These are phyloP conservation scores for Hemibagrus wyckioides DNA, from an alignment of 2,113 vertebrate species.

Conservation along the genomic window DNA sequence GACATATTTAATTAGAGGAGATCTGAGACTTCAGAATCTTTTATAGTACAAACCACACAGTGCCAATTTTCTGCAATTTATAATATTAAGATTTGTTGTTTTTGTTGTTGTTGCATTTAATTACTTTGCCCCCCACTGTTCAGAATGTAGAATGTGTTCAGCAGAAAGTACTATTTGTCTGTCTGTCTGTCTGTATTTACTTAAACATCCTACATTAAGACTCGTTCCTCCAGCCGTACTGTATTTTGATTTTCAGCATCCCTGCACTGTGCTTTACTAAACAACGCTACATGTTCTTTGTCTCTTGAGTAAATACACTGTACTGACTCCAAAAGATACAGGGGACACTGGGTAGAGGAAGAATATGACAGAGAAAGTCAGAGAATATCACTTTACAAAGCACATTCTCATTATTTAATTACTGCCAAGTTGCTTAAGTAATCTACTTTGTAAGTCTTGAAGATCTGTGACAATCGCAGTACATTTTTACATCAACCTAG, in stretches of 20 bases:
- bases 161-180: neutral
- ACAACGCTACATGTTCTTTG: too few species aligned
- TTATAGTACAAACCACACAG: neutral
- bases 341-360: neutral
- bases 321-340: slow-evolving; percentile 15
- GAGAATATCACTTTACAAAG: neutral
- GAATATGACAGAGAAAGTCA: neutral
- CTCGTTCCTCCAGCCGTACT: neutral
- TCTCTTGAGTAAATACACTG: too few species aligned
- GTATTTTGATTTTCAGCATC: too few species aligned
- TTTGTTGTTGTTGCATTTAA: neutral
- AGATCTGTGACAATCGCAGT: neutral
- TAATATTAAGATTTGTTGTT: neutral
- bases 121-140: neutral
- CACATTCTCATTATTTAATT: neutral
- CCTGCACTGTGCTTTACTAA: too few species aligned
- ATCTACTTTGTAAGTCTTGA: neutral
- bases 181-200: neutral
- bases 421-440: neutral
- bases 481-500: neutral
- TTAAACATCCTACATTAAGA: neutral
- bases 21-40: neutral
- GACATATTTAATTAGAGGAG: neutral
- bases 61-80: neutral
- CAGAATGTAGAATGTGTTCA: neutral